Percentiles rank a stretch among this genome's conserved stretches.
Conservation (phyloP, 2,888 invertebrate genomes). For the Lypha dubia region DNA sequence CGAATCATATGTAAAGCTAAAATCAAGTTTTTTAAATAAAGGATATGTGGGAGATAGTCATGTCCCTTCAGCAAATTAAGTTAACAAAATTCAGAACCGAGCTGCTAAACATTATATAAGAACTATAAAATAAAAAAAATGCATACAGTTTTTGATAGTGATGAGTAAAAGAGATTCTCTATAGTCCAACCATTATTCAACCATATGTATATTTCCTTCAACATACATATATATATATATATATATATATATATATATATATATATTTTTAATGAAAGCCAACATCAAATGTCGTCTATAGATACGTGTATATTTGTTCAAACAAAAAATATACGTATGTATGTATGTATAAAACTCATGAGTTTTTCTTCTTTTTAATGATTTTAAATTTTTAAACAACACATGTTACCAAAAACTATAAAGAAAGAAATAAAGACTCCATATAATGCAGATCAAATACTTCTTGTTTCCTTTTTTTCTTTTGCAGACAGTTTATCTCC, state of each 20-base stretch:
- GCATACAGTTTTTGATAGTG: not conserved
- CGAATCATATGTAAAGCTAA: too few species aligned
- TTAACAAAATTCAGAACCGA: too few species aligned
- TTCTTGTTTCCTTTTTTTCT: conserved; percentile 27
- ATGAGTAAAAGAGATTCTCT: not conserved
- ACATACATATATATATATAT: too few species aligned
- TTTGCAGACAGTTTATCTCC: conserved; percentile 59
- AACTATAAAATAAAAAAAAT: too few species aligned
- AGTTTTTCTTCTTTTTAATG: conserved; percentile 40
- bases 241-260: not conserved
- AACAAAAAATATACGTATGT: not conserved
- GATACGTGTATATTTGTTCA: conserved; percentile 12
- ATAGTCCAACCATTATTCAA: not conserved
- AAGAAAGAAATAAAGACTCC: conserved; percentile 41
- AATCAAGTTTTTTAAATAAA: too few species aligned
- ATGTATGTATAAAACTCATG: not conserved
- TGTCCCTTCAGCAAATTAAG: too few species aligned
- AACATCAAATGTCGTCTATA: conserved; percentile 46
- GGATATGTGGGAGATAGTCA: too few species aligned
- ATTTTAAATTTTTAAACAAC: conserved; percentile 66
- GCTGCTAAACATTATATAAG: too few species aligned
- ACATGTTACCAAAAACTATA: conserved; percentile 63
- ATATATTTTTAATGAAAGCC: conserved; percentile 22
- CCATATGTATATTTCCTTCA: not conserved
- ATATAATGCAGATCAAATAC: conserved; percentile 60